These are phyloP conservation scores for Epinephelus fuscoguttatus DNA, from an alignment of 2,113 vertebrate species.

Conservation along the genomic window DNA sequence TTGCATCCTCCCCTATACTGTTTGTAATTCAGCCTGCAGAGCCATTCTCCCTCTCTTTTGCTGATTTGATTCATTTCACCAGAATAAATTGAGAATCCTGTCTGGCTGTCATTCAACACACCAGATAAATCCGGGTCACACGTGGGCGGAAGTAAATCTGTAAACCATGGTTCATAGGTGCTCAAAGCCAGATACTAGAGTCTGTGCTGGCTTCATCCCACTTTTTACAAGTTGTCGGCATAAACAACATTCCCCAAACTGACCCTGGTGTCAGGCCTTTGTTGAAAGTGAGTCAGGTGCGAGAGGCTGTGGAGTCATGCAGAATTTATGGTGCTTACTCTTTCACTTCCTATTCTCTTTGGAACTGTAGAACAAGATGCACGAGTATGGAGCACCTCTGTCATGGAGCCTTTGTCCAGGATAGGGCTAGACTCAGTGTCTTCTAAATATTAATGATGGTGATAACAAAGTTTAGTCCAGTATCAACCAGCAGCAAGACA, in stretches of 20 bases:
- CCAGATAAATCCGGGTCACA: neutral
- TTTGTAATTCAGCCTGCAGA: conserved; percentile 1
- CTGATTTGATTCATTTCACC: conserved; percentile 7
- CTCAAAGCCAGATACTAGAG: neutral
- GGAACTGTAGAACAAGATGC: conserved; percentile 13
- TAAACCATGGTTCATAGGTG: neutral
- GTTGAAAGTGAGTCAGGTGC: conserved; percentile 4
- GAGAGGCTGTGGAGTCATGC: conserved; percentile 23
- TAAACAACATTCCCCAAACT: conserved; percentile 7
- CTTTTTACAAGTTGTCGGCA: neutral
- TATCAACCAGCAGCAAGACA: neutral
- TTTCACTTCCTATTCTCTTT: conserved; percentile 48
- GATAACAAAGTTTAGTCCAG: neutral
- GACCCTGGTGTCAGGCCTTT: conserved; percentile 11
- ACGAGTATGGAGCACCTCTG: conserved; percentile 14
- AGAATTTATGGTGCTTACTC: conserved; percentile 52
- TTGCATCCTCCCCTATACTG: neutral
- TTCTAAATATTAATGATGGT: conserved; percentile 50
- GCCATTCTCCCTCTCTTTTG: neutral
- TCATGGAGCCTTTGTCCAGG: conserved; percentile 13
- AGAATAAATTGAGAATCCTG: neutral
- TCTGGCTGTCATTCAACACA: neutral
- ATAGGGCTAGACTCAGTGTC: conserved; percentile 1
- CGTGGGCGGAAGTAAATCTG: neutral
- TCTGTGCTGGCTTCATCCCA: neutral